These are phyloP conservation scores for Brachionus sp. DNA, from an alignment of 1,140 invertebrate species.

Conservation along the genomic window DNA sequence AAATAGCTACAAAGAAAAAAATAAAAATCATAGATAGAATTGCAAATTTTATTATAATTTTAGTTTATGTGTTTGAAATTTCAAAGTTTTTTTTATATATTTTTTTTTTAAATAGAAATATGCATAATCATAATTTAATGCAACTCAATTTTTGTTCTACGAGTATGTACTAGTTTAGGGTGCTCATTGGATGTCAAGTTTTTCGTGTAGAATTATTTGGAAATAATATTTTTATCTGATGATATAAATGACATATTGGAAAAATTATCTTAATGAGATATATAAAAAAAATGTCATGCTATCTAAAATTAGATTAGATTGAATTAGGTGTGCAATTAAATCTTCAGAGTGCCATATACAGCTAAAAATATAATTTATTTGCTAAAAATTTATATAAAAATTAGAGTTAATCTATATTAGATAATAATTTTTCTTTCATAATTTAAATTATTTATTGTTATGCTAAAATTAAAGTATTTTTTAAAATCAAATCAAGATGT, in stretches of 20 bases:
- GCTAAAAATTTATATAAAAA: too few relatives aligned
- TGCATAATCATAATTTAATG: not conserved
- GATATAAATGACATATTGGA: not conserved
- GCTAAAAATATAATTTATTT: too few relatives aligned
- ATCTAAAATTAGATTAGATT: too few relatives aligned
- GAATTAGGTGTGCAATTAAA: too few relatives aligned
- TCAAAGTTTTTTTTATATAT: not conserved
- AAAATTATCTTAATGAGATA: too few relatives aligned
- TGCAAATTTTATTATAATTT: constrained; percentile 12
- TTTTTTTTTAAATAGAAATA: not conserved
- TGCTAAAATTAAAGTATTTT: too few relatives aligned
- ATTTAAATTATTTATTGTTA: too few relatives aligned
- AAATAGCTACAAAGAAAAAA: constrained; percentile 8
- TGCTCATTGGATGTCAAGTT: not conserved
- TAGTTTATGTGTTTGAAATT: not conserved
- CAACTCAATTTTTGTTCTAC: not conserved
- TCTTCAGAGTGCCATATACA: too few relatives aligned
- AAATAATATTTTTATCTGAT: not conserved
- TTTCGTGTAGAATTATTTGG: not conserved
- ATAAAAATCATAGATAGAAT: not conserved
- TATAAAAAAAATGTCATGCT: too few relatives aligned
- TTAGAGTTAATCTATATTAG: too few relatives aligned
- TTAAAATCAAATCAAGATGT: too few relatives aligned
- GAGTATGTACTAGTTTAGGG: not conserved
- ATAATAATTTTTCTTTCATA: too few relatives aligned